phyloP scores from a whole-genome alignment of 2,797 vertebrate genomes.

The Neoniphon sammara region DNA sequence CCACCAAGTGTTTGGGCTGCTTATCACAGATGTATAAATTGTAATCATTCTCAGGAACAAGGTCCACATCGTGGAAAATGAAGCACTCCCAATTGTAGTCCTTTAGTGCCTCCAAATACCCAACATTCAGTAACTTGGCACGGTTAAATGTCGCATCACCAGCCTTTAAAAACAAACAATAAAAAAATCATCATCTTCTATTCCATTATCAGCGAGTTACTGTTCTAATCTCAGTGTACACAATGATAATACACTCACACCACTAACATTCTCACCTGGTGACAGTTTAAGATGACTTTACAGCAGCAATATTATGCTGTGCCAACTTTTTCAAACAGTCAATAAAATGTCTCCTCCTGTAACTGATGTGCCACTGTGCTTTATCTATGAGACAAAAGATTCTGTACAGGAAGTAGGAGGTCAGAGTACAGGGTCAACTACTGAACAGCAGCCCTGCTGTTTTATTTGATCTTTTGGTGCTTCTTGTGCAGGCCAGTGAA shows the following conservation, averaged over 20 bases:
- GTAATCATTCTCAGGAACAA: slow-evolving; percentile 95
- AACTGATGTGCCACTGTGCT: too few species aligned
- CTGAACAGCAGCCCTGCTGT: too few species aligned
- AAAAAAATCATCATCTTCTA: slow-evolving; percentile 6
- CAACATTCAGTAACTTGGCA: slow-evolving; percentile 95
- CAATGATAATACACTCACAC: neutral
- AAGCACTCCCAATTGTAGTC: slow-evolving; percentile 95
- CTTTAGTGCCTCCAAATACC: slow-evolving; percentile 94
- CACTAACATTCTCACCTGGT: neutral
- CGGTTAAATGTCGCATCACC: slow-evolving; percentile 92
- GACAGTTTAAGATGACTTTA: neutral
- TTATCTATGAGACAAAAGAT: too few species aligned
- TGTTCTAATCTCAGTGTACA: neutral
- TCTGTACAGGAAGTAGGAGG: too few species aligned
- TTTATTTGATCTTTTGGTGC: too few species aligned
- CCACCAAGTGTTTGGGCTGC: slow-evolving; percentile 96
- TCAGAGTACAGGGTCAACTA: too few species aligned
- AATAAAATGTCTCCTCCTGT: too few species aligned
- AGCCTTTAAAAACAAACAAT: slow-evolving; percentile 79
- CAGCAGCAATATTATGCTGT: neutral
- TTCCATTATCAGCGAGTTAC: neutral
- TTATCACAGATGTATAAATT: slow-evolving; percentile 91
- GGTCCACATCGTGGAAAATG: slow-evolving; percentile 96
- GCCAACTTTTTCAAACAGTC: too few species aligned
- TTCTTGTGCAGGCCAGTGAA: too few species aligned